phyloP scores from a whole-genome alignment of 2,797 vertebrate genomes.

The Enteromius afrohamiltoni region DNA sequence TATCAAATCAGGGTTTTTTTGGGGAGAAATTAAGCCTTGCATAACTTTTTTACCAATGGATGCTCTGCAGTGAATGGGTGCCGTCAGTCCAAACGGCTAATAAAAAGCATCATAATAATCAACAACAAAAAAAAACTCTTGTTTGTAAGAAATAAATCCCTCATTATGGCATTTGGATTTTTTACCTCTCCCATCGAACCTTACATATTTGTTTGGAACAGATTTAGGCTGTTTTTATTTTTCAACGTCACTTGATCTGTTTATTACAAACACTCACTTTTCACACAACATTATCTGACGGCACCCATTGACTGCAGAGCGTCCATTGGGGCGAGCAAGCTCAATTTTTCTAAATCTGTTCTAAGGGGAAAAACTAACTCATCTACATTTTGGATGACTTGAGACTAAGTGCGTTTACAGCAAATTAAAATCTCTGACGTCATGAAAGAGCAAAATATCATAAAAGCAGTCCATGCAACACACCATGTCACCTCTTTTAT shows the following conservation, averaged over 20 bases:
- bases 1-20: background rate
- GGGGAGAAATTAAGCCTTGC: background rate
- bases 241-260: background rate
- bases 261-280: background rate
- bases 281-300: background rate
- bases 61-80: background rate
- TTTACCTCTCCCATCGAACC: background rate
- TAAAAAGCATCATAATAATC: background rate
- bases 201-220: background rate
- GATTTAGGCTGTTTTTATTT: background rate
- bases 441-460: background rate
- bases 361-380: background rate
- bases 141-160: background rate
- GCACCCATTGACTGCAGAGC: background rate
- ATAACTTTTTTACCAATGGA: background rate
- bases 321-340: background rate
- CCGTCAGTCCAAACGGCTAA: background rate
- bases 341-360: background rate
- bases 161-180: background rate
- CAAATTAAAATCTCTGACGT: background rate
- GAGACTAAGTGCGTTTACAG: background rate
- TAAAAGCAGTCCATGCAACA: background rate
- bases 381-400: background rate
- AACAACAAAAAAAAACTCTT: background rate
- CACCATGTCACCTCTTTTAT: background rate